These are phyloP conservation scores for Trogon melanurus DNA, from an alignment of 2,113 vertebrate genomes.

Conservation along the genomic window DNA sequence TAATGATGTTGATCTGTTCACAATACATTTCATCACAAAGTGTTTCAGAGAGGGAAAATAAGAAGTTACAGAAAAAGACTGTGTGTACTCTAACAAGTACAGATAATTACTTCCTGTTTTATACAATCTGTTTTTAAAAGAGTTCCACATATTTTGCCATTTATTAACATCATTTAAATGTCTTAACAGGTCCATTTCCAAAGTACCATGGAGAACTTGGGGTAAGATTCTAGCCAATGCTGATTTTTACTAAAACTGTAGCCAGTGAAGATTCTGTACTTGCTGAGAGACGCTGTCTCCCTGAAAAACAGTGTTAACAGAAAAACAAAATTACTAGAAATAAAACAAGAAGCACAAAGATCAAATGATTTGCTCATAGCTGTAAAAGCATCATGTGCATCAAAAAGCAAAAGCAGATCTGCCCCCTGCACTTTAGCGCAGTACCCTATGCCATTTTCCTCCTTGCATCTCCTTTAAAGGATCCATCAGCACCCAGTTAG, in stretches of 20 bases:
- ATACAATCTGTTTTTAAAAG: background rate
- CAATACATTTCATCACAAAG: background rate
- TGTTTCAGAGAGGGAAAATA: background rate
- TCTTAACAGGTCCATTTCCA: background rate
- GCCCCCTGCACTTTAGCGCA: background rate
- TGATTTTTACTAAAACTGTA: background rate
- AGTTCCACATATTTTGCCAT: background rate
- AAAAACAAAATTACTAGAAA: background rate
- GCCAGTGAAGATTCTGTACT: background rate
- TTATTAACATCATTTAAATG: background rate
- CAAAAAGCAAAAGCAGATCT: background rate
- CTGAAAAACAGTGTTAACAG: background rate
- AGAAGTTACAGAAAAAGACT: background rate
- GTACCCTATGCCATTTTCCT: background rate
- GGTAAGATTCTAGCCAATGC: background rate
- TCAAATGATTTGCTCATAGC: background rate
- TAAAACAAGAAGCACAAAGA: background rate
- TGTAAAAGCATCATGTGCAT: background rate
- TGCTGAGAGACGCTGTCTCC: background rate
- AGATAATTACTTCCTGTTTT: background rate
- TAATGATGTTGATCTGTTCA: constrained; percentile 40
- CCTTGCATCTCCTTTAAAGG: background rate
- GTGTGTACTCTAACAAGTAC: background rate
- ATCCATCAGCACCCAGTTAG: background rate
- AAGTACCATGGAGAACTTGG: background rate